These are phyloP conservation scores for Colinus virginianus DNA, from an alignment of 2,113 vertebrate genomes.

Conservation along the genomic window DNA sequence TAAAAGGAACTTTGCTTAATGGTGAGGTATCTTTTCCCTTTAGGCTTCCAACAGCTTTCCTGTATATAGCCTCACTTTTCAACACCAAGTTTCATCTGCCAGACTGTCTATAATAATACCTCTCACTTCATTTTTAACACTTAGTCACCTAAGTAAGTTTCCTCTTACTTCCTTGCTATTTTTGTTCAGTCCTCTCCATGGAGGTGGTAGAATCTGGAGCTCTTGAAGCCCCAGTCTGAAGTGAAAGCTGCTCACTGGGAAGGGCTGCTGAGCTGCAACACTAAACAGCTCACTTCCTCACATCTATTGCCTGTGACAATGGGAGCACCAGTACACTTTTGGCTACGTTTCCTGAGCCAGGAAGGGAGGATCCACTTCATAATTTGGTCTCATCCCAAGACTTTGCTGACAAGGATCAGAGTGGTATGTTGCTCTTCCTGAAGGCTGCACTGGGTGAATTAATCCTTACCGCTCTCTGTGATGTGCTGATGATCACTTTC, in stretches of 20 bases:
- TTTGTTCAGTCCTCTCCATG: not conserved
- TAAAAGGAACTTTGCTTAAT: slow-evolving; percentile 8
- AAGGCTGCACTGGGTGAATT: not conserved
- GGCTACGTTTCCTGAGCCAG: not conserved
- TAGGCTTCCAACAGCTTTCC: slow-evolving; percentile 16
- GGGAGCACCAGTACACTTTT: not conserved
- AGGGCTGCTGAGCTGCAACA: not conserved
- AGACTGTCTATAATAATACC: not conserved
- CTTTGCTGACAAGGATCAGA: slow-evolving; percentile 1
- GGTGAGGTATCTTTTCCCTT: not conserved
- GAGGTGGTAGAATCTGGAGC: not conserved
- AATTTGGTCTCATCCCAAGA: not conserved
- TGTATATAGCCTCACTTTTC: not conserved
- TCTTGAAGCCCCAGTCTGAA: not conserved
- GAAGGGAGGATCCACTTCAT: not conserved
- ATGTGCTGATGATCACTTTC: accelerated
- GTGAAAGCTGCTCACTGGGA: accelerated
- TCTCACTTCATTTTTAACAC: not conserved
- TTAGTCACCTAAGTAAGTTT: slow-evolving; percentile 14
- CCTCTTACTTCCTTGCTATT: not conserved
- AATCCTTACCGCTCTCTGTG: not conserved
- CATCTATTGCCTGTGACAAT: not conserved
- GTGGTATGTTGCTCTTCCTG: not conserved
- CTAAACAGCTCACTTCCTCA: not conserved
- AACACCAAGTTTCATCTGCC: not conserved